Percentiles rank a stretch among this genome's conserved stretches.
Evolutionary conservation across 2,888 invertebrate species (phyloP).

Genomic region (Cryptus armator): DNA sequence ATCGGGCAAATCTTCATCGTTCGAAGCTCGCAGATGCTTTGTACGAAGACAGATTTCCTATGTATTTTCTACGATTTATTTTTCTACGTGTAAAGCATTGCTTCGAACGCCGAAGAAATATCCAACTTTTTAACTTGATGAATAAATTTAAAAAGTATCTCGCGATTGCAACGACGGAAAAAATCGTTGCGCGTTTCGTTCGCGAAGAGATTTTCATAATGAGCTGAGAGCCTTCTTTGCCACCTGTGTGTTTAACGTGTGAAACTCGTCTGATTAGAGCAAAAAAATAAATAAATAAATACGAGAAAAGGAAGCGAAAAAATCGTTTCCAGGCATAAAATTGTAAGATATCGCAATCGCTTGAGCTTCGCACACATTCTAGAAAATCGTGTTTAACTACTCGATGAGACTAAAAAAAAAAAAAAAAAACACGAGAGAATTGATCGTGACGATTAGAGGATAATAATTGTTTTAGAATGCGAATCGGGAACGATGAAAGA

Average conservation of each 20-base stretch:
- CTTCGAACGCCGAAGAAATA: conserved; percentile 63
- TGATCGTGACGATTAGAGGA: conserved; percentile 55
- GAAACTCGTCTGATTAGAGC: conserved; percentile 53
- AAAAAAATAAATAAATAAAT: conserved; percentile 2
- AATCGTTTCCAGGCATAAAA: conserved; percentile 59
- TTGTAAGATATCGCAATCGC: conserved; percentile 69
- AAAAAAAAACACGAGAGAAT: conserved; percentile 29
- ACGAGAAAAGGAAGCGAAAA: conserved; percentile 7
- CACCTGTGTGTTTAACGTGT: conserved; percentile 43
- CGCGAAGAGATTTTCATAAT: neutral
- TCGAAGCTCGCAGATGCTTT: conserved; percentile 67
- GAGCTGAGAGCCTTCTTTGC: conserved; percentile 46
- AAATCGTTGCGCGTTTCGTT: neutral
- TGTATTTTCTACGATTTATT: conserved; percentile 73
- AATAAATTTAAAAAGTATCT: neutral
- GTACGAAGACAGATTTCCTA: conserved; percentile 73
- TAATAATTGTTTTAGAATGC: conserved; percentile 66
- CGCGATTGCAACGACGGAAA: neutral
- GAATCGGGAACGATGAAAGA: conserved; percentile 33
- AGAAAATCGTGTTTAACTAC: conserved; percentile 61
- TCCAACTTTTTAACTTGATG: conserved; percentile 30
- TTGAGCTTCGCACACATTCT: conserved; percentile 72
- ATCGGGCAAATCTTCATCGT: conserved; percentile 58
- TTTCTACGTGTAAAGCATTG: conserved; percentile 72
- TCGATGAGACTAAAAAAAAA: conserved; percentile 41